Percentiles rank a stretch among this genome's conserved stretches.
Conservation (phyloP, 2,113 vertebrate species). For the Melospiza melodia region DNA sequence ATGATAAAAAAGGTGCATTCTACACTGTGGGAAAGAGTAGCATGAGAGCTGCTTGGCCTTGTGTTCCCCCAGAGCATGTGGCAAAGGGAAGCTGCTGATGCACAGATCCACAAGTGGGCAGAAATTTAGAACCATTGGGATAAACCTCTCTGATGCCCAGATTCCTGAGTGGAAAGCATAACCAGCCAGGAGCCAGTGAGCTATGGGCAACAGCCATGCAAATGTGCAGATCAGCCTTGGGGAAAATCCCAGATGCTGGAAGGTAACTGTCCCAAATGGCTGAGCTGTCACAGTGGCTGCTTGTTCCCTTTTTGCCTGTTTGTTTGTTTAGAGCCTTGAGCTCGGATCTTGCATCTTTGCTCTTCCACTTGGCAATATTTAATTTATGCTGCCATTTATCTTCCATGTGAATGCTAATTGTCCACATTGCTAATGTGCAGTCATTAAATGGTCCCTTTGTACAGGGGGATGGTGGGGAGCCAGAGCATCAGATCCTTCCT, state of each 20-base stretch:
- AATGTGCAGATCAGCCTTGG: not conserved
- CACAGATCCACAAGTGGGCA: not conserved
- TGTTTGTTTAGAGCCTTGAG: slow-evolving; percentile 47
- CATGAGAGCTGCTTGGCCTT: not conserved
- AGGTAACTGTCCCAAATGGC: slow-evolving; percentile 31
- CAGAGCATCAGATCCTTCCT: slow-evolving; percentile 56
- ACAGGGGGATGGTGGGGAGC: slow-evolving; percentile 30
- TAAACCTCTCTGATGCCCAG: not conserved
- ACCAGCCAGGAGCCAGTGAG: not conserved
- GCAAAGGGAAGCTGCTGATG: not conserved
- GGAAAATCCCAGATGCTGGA: not conserved
- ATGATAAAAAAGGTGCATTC: not conserved
- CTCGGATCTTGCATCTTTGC: slow-evolving; percentile 33
- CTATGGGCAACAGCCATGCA: not conserved
- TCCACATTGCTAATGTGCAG: slow-evolving; percentile 66
- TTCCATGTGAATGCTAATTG: slow-evolving; percentile 72
- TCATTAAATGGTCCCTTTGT: slow-evolving; percentile 69
- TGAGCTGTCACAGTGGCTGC: not conserved
- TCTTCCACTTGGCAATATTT: slow-evolving; percentile 53
- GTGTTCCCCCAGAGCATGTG: not conserved
- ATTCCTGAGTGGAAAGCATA: not conserved
- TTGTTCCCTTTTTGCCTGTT: not conserved
- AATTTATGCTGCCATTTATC: slow-evolving; percentile 63
- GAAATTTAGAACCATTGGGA: not conserved
- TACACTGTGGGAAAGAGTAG: not conserved